Evolutionary conservation across 92 coral and sea anemone species (phyloP).

Genomic region (Epizoanthus fatuus): DNA sequence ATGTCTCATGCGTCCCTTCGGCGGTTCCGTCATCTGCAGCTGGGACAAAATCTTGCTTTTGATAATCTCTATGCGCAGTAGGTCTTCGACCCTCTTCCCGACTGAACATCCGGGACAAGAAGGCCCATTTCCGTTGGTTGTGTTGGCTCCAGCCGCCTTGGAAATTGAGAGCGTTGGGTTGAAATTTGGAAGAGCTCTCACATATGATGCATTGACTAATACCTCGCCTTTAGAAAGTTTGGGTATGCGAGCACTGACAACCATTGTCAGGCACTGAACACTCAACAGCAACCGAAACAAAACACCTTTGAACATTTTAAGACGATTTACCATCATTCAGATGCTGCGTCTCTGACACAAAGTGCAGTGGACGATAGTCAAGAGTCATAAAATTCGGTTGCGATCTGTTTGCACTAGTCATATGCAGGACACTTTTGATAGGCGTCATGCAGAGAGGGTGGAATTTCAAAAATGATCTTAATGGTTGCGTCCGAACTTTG

Average conservation of each 20-base stretch:
- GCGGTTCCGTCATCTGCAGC: constrained; percentile 16
- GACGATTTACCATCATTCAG: not conserved
- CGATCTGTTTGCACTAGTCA: constrained; percentile 42
- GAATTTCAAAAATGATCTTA: constrained; percentile 44
- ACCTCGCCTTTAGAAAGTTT: constrained; percentile 1
- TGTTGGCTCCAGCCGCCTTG: not conserved
- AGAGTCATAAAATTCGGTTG: constrained; percentile 33
- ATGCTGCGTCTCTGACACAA: constrained; percentile 25
- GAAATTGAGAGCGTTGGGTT: not conserved
- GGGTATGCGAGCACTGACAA: constrained; percentile 13
- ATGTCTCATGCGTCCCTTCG: constrained; percentile 9
- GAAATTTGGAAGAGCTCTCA: not conserved
- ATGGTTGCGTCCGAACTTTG: constrained; percentile 29
- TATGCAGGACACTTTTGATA: constrained; percentile 43
- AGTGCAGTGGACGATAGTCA: constrained; percentile 9
- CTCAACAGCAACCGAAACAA: not conserved
- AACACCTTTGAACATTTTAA: constrained; percentile 3
- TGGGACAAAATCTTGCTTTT: constrained; percentile 9
- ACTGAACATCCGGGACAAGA: constrained; percentile 52
- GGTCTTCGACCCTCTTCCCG: constrained; percentile 27
- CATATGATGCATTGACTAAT: constrained; percentile 18
- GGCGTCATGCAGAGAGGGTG: constrained; percentile 38
- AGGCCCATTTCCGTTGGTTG: constrained; percentile 20
- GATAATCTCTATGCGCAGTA: constrained; percentile 15
- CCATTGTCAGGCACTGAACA: constrained; percentile 11